Conservation (phyloP, 2,797 vertebrate species). For the Halcyon badia region DNA sequence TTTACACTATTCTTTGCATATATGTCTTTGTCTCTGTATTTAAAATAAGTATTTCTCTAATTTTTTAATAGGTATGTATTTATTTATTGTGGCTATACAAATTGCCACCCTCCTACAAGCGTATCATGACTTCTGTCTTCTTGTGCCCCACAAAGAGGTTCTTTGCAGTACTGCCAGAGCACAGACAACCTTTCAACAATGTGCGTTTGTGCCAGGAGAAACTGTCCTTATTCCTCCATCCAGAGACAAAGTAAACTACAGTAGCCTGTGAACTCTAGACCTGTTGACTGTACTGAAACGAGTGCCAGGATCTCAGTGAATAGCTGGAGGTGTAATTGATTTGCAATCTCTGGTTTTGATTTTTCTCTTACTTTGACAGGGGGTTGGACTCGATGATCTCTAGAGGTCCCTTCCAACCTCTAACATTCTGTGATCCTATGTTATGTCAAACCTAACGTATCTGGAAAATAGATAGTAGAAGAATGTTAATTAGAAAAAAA, state of each 20-base stretch:
- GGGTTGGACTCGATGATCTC: too few species aligned
- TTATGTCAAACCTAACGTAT: slow-evolving; percentile 60
- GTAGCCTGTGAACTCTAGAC: slow-evolving; percentile 11
- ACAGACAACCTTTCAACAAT: slow-evolving; percentile 24
- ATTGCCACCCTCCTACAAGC: slow-evolving; percentile 51
- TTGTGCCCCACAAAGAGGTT: slow-evolving; percentile 18
- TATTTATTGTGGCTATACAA: slow-evolving; percentile 52
- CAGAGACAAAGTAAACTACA: neutral
- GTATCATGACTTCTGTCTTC: slow-evolving; percentile 41
- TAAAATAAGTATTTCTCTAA: neutral
- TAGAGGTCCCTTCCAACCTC: too few species aligned
- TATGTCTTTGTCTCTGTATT: neutral
- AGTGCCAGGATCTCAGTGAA: slow-evolving; percentile 44
- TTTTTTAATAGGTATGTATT: neutral
- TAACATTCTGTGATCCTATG: neutral
- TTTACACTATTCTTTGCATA: neutral
- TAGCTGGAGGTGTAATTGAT: slow-evolving; percentile 42
- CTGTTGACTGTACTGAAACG: neutral
- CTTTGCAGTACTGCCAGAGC: neutral
- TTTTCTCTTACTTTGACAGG: too few species aligned
- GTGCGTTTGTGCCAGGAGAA: neutral
- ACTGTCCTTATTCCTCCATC: neutral
- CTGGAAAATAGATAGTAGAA: slow-evolving; percentile 15
- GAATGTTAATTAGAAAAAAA: neutral
- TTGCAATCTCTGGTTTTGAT: slow-evolving; percentile 54